A percentile compares a stretch with the other conserved stretches of the same genome.
phyloP scores from a whole-genome alignment of 1,140 invertebrate species.

The Melanaphis sacchari region DNA sequence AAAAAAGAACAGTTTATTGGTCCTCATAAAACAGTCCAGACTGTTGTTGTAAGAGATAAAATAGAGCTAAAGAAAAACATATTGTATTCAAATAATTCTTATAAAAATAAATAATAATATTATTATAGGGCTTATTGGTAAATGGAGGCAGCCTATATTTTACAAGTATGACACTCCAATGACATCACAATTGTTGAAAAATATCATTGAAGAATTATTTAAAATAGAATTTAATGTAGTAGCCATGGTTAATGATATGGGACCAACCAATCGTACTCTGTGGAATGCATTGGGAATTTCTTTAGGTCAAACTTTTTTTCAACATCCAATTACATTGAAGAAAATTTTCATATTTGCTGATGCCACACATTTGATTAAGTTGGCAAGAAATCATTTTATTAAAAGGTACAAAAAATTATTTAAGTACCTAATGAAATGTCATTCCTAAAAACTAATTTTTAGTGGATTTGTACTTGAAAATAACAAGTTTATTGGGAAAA shows the following conservation, averaged over 20 bases:
- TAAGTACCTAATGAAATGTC: too few species aligned
- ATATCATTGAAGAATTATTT: conserved; percentile 2
- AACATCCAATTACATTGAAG: not conserved
- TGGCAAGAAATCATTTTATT: not conserved
- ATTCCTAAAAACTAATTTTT: too few species aligned
- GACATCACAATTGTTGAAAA: not conserved
- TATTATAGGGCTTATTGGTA: not conserved
- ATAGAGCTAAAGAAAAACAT: not conserved
- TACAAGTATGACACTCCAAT: not conserved
- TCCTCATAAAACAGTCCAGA: not conserved
- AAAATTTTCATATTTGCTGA: not conserved
- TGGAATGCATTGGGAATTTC: not conserved
- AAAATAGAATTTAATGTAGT: not conserved
- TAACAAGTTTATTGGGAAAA: too few species aligned
- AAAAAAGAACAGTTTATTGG: conserved; percentile 2
- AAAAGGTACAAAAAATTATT: too few species aligned
- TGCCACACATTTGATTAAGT: not conserved
- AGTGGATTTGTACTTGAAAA: too few species aligned
- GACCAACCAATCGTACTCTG: not conserved
- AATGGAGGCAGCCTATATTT: not conserved
- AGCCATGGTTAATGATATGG: not conserved
- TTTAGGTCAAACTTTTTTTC: not conserved
- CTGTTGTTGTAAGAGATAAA: not conserved
- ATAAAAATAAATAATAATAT: not conserved
- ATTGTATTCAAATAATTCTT: not conserved